Percentiles rank a stretch among this genome's conserved stretches.
phyloP scores from a whole-genome alignment of 35 echinoderm and acorn worm genomes.

The Apostichopus parvimensis region DNA sequence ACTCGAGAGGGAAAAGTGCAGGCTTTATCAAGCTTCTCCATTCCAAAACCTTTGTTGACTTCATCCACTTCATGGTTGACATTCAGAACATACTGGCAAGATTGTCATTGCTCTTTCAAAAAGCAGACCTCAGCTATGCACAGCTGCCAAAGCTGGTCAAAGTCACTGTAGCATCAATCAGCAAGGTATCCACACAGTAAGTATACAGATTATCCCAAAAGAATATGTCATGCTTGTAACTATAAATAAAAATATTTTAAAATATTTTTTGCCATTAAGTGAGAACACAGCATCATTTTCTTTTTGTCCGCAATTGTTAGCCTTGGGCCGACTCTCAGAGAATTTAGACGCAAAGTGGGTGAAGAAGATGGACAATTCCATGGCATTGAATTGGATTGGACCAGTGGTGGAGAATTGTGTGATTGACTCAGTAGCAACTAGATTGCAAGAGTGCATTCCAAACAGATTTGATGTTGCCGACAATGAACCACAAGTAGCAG shows the following conservation, averaged over 20 bases:
- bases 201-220: background rate
- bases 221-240: background rate
- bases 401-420: background rate
- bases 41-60: constrained; percentile 11
- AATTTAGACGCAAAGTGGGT: background rate
- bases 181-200: background rate
- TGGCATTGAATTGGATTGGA: background rate
- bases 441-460: background rate
- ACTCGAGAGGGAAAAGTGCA: background rate
- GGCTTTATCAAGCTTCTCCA: constrained; percentile 13
- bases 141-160: constrained; percentile 5
- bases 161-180: background rate
- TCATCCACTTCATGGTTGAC: constrained; percentile 15
- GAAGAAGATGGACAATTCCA: background rate
- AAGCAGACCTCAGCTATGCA: background rate
- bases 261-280: background rate
- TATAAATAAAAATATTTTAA: background rate
- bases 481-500: background rate
- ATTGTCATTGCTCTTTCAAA: constrained; percentile 13
- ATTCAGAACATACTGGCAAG: background rate
- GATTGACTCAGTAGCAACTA: background rate
- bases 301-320: background rate
- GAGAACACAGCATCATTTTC: no score
- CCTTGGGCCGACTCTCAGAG: background rate
- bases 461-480: background rate